Evolutionary conservation across 2,797 vertebrate genomes (phyloP), one percentile per base, ranked within the genome.

Genomic region (Rhinella marina): DNA sequence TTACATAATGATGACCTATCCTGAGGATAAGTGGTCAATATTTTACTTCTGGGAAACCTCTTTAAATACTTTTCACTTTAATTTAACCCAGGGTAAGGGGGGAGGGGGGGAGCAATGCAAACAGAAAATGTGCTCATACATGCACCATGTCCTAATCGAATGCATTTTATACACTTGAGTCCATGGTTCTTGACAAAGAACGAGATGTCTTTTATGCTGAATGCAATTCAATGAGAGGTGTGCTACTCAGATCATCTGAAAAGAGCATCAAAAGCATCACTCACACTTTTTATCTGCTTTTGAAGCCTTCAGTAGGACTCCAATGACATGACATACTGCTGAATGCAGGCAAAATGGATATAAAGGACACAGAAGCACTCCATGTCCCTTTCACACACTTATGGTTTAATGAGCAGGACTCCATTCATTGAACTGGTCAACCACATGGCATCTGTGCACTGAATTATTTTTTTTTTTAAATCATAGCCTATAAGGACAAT

Each of bases 401-500:
- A 54, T 16, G 23, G n/a, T 77, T 77, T 52, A 77, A 77, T 77
- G 75, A 54, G 21, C 21, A 54, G 48, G n/a, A 27, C 75, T 23
- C 73, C 48, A 50, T 76, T 76, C 73, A 76, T 52, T 77, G 48
- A 77, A 25, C 9, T 77, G 23, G 75, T 77, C 50, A 77, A 77
- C 75, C 23, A 25, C 75, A 54, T n/a, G 75, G 75, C 6, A 77
- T n/a, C 75, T 16, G 73, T n/a, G 72, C 41, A 54, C 0, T 9
- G 41, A 41, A 41, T 41, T 41, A n/a, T n/a, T 6, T 6, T 41
- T 41, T 41, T 6, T 0, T 32, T 32, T 32, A 52, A 52, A 77
- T 50, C 48, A 75, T 32, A 11, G 19, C 21, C 2, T 75, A 75
- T 48, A 32, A 8, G 75, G 48, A n/a, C 48, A 77, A 16, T 25